Evolutionary conservation across 1,140 invertebrate genomes (phyloP).

Genomic region (Aphelinus certus): DNA sequence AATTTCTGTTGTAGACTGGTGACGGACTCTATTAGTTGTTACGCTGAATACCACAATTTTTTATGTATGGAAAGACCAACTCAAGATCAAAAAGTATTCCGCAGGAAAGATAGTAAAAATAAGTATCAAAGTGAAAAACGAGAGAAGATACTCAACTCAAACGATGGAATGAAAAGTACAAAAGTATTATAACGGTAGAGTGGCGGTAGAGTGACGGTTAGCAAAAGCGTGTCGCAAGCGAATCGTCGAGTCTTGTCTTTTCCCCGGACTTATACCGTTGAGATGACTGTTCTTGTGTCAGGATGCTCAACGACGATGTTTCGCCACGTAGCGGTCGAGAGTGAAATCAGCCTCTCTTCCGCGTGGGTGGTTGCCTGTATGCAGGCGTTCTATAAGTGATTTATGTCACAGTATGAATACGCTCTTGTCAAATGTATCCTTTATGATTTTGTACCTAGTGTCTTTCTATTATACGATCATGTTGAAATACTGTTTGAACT

Average conservation of each 20-base stretch:
- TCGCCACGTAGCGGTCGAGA: too few relatives aligned
- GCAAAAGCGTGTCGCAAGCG: neutral
- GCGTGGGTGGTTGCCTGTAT: constrained; percentile 5
- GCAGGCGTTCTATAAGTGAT: constrained; percentile 11
- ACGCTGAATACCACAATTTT: neutral
- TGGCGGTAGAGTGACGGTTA: neutral
- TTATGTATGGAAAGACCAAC: constrained; percentile 7
- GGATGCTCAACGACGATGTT: too few relatives aligned
- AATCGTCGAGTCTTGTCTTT: too few relatives aligned
- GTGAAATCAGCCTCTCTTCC: constrained; percentile 6
- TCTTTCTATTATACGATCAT: constrained; percentile 12
- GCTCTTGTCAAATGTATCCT: constrained; percentile 4
- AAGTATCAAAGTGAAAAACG: too few relatives aligned
- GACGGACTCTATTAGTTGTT: constrained; percentile 3
- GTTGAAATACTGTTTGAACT: constrained; percentile 7
- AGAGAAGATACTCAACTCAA: too few relatives aligned
- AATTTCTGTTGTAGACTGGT: constrained; percentile 6
- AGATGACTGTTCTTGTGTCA: too few relatives aligned
- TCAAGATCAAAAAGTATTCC: constrained; percentile 6
- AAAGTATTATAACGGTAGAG: constrained; percentile 10
- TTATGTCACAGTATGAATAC: constrained; percentile 3
- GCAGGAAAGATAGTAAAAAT: constrained; percentile 8
- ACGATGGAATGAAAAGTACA: constrained; percentile 4
- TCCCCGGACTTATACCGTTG: too few relatives aligned
- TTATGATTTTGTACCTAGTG: constrained; percentile 11